Evolutionary conservation across 37 sponge, comb jelly and placozoan genomes (phyloP), one percentile per base, ranked within the genome.

Genomic region (Theonella swinhoei): DNA sequence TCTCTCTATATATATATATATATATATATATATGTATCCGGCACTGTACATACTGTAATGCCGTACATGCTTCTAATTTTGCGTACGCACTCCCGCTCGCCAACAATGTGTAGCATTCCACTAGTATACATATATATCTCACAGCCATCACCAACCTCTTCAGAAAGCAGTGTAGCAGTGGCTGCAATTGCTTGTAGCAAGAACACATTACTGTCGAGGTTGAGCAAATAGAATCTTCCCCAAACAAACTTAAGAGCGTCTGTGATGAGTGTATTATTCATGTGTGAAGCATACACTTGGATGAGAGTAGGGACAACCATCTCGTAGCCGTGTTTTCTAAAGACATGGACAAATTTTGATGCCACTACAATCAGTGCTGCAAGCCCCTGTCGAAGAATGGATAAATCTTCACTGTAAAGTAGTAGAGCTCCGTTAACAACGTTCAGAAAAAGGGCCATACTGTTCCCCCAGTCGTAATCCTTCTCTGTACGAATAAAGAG

Each of bases 391-490:
- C 83, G 70, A 17, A 94, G 85, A 28, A 87, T 83, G 73, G 82
- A 67, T 32, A 42, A 63, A 31, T 94, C 88, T 32, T 94, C 95
- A 26, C 80, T 68, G 71, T 94, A 88, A 3, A 94, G 82, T 1
- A 90, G 68, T 62, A 94, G 72, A 19, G 91, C 65, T 28, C 95
- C 95, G 41, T 77, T 90, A 1, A 94, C 43, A 11, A 90, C 95
- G 22, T 84, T 78, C 29, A 94, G 70, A 42, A 90, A 94, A 23
- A 87, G 79, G 11, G 84, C 42, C 31, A 92, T 79, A 43, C 70
- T 76, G 42, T 82, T 72, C n/a, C 79, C 83, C 91, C 91, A 90
- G 24, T 68, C 39, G 72, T 62, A 91, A 40, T 70, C 74, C 17
- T 34, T n/a, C 17, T 68, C 76, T 39, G 68, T 40, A 23, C 68